Percentiles rank a stretch among this genome's conserved stretches.
Evolutionary conservation across 2,113 vertebrate species (phyloP).

Genomic region (Lanius ludovicianus): DNA sequence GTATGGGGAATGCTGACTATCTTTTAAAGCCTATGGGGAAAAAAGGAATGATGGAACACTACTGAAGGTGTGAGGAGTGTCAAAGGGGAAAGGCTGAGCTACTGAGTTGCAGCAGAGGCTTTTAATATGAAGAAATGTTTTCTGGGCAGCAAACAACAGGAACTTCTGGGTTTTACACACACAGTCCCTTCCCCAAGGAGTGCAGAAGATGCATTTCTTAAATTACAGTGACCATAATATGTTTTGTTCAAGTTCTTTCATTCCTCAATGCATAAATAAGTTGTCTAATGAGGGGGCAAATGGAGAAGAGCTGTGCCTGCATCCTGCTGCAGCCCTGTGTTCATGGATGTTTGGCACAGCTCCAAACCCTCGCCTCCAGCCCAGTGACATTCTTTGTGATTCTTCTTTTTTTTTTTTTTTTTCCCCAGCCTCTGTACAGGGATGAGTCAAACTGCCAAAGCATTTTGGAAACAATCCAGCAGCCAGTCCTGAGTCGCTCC

Average conservation of each 20-base stretch:
- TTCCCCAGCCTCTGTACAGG: neutral
- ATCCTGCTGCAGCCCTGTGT: neutral
- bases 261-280: neutral
- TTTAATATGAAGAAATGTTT: neutral
- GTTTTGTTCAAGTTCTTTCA: neutral
- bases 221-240: neutral
- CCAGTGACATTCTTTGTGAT: neutral
- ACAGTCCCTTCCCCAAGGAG: neutral
- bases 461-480: neutral
- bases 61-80: neutral
- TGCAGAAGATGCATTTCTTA: neutral
- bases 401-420: neutral
- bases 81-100: neutral
- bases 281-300: neutral
- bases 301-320: neutral
- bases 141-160: neutral
- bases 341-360: neutral
- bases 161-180: neutral
- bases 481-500: neutral
- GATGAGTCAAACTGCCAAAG: conserved; percentile 12
- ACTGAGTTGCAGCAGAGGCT: neutral
- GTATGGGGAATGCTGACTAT: accelerated
- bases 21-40: neutral
- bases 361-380: neutral
- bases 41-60: neutral